phyloP scores from a whole-genome alignment of 2,113 vertebrate species.

The Zonotrichia leucophrys region DNA sequence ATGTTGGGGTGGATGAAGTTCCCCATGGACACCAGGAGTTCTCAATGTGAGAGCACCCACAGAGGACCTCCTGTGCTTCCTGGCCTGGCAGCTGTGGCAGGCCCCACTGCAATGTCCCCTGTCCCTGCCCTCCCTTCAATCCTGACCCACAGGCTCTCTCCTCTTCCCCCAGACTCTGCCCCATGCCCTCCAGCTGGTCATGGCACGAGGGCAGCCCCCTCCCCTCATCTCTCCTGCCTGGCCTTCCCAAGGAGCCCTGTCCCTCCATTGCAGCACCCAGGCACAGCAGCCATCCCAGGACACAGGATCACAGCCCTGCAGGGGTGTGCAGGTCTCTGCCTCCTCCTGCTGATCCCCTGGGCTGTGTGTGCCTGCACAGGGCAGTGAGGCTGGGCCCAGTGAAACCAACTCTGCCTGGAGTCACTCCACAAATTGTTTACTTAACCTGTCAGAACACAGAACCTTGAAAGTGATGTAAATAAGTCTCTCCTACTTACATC shows the following conservation, averaged over 20 bases:
- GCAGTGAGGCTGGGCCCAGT: background rate
- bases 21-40: background rate
- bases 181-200: background rate
- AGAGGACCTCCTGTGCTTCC: background rate
- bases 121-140: background rate
- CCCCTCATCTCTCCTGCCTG: background rate
- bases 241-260: background rate
- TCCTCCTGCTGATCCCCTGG: no score
- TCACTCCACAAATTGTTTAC: background rate
- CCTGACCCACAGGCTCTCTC: background rate
- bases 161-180: background rate
- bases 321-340: no score
- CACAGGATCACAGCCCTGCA: background rate
- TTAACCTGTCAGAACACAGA: background rate
- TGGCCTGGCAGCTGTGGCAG: background rate
- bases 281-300: background rate
- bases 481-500: background rate
- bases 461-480: background rate
- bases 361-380: background rate
- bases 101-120: background rate
- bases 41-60: background rate
- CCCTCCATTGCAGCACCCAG: background rate
- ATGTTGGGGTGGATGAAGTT: no score
- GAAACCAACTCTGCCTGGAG: background rate
- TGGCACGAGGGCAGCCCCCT: background rate